Base-by-base conservation (phyloP, 2,113 vertebrate species). In the Clarias magur region DNA sequence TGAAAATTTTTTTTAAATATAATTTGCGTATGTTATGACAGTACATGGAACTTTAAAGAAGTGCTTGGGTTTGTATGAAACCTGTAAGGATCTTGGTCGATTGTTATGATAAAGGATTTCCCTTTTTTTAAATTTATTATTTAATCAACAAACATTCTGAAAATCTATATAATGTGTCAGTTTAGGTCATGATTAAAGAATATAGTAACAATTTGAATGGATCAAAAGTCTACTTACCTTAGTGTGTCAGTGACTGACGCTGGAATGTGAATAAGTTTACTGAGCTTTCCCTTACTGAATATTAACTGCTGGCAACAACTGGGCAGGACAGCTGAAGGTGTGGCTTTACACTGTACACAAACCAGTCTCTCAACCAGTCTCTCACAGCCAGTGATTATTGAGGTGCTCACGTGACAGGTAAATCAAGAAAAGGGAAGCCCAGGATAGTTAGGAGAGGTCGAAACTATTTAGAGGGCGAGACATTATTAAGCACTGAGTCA, bases 241-340 rank as follows among this genome's bases (percentile, higher is more conserved):
- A 12, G 7, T 54, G 23, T 82, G 78, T 88, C 60, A 78, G 48
- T 83, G 76, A 17, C 75, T 42, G 62, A 70, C n/a, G 30, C 60
- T 68, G 48, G 23, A 72, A 48, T 83, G 65, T 42, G 67, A 87
- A 78, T 86, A 84, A 30, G 27, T 78, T 88, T 82, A 54, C 82
- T 16, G 34, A 65, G 78, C 82, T 81, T 87, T 81, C 72, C 88
- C 68, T 83, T 54, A 60, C 78, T 78, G 82, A 88, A 94, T 94
- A 93, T 93, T 92, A 93, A 86, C 92, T 96, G 91, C 92, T 90
- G 94, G 94, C 95, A 96, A 94, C 95, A 93, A 95, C 95, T 87
- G 90, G 91, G 93, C 93, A 93, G 95, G 94, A 91, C 94, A 93
- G 94, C 94, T 94, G 88, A 92, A 93, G 97, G 97, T 94, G 97